Evolutionary conservation across 2,888 invertebrate species (phyloP).

Genomic region (Athalia cordata): DNA sequence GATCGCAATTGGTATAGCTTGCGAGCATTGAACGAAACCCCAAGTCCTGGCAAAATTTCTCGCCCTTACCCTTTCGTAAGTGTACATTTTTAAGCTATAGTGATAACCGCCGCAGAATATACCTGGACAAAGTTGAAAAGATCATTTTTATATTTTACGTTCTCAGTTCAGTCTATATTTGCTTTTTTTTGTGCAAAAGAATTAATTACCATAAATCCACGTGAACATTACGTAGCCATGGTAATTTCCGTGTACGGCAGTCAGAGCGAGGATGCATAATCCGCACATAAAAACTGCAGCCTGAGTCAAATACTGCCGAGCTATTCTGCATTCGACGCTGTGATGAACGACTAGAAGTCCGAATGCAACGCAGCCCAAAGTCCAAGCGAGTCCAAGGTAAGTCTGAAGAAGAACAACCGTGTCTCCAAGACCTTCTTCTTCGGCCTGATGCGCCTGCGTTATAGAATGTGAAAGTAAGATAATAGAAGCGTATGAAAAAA

Average conservation of each 20-base stretch:
- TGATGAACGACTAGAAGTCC: constrained; percentile 89
- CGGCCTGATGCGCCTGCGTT: constrained; percentile 82
- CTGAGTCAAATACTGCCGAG: constrained; percentile 89
- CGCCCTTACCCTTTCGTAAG: constrained; percentile 89
- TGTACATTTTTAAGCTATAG: constrained; percentile 92
- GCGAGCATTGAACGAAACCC: constrained; percentile 92
- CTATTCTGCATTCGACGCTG: constrained; percentile 89
- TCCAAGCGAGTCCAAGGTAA: constrained; percentile 89
- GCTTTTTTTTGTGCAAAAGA: neutral
- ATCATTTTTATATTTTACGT: neutral
- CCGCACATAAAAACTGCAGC: constrained; percentile 88
- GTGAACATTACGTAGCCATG: constrained; percentile 87
- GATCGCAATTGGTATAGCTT: constrained; percentile 89
- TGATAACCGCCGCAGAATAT: constrained; percentile 92
- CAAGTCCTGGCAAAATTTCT: constrained; percentile 91
- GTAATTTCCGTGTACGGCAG: constrained; percentile 85
- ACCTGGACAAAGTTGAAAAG: constrained; percentile 74
- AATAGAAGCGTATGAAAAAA: neutral
- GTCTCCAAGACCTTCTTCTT: constrained; percentile 83
- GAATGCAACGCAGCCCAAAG: constrained; percentile 87
- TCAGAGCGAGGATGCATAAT: constrained; percentile 84
- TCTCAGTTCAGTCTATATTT: no score
- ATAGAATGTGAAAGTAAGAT: constrained; percentile 1
- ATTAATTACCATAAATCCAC: constrained; percentile 84
- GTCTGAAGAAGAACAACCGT: constrained; percentile 82